These are phyloP conservation scores for Drosophila nigrodunni DNA, from an alignment of 1,140 invertebrate species.

Conservation along the genomic window DNA sequence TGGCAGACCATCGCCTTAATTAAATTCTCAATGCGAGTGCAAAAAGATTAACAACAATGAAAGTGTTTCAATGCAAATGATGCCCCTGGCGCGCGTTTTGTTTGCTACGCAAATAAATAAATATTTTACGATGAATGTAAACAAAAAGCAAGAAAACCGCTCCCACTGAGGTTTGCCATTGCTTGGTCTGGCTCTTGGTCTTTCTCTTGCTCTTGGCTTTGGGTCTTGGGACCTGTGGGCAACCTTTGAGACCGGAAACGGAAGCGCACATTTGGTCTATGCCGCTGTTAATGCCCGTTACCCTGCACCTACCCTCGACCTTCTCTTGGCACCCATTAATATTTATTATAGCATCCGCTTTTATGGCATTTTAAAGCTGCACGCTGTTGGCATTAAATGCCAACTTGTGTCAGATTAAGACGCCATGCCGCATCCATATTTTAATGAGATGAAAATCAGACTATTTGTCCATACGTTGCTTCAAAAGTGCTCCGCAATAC, in stretches of 20 bases:
- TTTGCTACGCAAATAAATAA: constrained; percentile 72
- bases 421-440: constrained; percentile 25
- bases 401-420: constrained; percentile 58
- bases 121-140: constrained; percentile 53
- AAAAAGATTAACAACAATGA: constrained; percentile 72
- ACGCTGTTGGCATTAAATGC: constrained; percentile 55
- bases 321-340: constrained; percentile 57
- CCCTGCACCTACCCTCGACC: neutral
- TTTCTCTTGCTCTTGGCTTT: neutral
- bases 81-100: constrained; percentile 54
- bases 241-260: constrained; percentile 42
- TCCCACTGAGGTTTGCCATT: constrained; percentile 35
- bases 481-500: constrained; percentile 1
- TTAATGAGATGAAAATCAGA: constrained; percentile 57
- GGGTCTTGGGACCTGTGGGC: constrained; percentile 16
- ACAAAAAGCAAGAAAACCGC: constrained; percentile 26
- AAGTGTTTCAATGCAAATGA: constrained; percentile 76
- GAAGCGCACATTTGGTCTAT: constrained; percentile 45
- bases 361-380: constrained; percentile 66
- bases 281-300: constrained; percentile 29
- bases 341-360: constrained; percentile 70
- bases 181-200: constrained; percentile 1
- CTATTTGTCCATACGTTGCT: constrained; percentile 12
- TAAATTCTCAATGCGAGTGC: constrained; percentile 73
- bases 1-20: constrained; percentile 63